Conservation (phyloP, 2,888 invertebrate species). For the Cremastinae sp. region DNA sequence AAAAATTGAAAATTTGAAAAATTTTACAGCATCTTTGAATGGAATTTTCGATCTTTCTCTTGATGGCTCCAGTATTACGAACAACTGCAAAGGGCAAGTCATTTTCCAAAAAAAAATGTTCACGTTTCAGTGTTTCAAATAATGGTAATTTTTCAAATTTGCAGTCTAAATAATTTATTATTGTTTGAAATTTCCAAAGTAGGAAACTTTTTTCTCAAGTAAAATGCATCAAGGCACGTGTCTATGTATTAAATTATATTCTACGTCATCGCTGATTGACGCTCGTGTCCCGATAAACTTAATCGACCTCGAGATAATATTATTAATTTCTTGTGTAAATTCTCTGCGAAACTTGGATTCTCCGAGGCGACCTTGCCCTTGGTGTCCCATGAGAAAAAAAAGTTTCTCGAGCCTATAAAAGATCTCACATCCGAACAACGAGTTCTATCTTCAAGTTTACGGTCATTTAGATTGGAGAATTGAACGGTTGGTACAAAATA, state of each 20-base stretch:
- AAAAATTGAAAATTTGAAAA: no score
- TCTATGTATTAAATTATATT: background rate
- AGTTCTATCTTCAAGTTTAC: conserved; percentile 11
- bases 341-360: background rate
- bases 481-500: conserved; percentile 16
- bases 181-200: no score
- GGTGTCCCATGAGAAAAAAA: conserved; percentile 13
- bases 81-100: no score
- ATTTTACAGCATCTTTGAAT: no score
- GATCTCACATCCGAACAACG: conserved; percentile 14
- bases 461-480: conserved; percentile 12
- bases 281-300: conserved; percentile 30
- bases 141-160: no score
- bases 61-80: no score
- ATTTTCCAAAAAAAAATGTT: no score
- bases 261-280: background rate
- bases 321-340: background rate
- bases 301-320: conserved; percentile 35
- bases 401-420: conserved; percentile 39
- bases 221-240: no score
- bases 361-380: conserved; percentile 32
- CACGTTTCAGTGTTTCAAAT: no score
- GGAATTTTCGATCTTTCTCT: no score
- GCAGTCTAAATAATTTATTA: no score
- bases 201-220: no score